phyloP scores from a whole-genome alignment of 37 sponge, comb jelly and placozoan genomes.

The Tethya wilhelma region DNA sequence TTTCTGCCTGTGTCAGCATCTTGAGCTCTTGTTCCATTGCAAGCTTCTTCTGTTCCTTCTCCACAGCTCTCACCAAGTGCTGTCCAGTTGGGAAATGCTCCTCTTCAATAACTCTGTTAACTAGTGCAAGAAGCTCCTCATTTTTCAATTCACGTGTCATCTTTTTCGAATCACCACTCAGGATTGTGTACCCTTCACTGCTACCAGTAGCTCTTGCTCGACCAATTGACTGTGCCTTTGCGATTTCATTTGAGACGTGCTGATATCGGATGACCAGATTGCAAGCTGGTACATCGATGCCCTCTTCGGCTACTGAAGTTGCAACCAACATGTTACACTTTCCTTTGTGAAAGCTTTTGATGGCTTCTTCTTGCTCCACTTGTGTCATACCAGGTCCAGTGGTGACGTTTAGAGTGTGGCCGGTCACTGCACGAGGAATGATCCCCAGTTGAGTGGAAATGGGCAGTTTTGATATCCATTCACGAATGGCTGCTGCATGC shows the following conservation, averaged over 20 bases:
- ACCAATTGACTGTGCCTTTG: constrained; percentile 75
- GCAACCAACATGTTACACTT: constrained; percentile 84
- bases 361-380: constrained; percentile 58
- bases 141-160: constrained; percentile 28
- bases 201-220: constrained; percentile 70
- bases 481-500: constrained; percentile 27
- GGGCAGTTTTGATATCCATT: constrained; percentile 27
- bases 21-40: not conserved
- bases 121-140: constrained; percentile 39
- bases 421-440: constrained; percentile 24
- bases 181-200: constrained; percentile 48
- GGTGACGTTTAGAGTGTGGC: constrained; percentile 40
- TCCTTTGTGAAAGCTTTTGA: constrained; percentile 77
- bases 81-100: constrained; percentile 8
- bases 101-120: not conserved
- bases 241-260: constrained; percentile 76
- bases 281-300: constrained; percentile 90
- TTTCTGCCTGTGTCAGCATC: not conserved
- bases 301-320: constrained; percentile 93
- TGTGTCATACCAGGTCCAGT: constrained; percentile 60
- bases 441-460: not conserved
- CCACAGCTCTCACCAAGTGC: not conserved
- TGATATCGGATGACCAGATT: constrained; percentile 87
- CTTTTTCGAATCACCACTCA: constrained; percentile 31
- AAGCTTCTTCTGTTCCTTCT: not conserved